phyloP scores from a whole-genome alignment of 2,113 vertebrate species.

The Seriola quinqueradiata region DNA sequence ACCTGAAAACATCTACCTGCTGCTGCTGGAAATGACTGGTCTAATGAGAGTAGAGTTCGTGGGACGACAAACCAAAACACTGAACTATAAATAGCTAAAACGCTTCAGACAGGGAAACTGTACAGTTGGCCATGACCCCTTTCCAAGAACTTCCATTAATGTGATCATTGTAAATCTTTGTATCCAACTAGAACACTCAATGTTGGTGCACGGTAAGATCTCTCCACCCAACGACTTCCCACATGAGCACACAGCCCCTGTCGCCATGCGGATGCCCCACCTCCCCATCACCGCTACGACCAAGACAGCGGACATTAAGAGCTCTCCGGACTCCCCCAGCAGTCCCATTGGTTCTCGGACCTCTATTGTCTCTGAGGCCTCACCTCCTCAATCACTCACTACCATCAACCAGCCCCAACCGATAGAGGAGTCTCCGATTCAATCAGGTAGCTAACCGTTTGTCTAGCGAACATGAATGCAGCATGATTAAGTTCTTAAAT shows the following conservation, averaged over 20 bases:
- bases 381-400: slow-evolving; percentile 63
- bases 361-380: slow-evolving; percentile 59
- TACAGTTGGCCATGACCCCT: too few species aligned
- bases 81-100: background rate
- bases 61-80: background rate
- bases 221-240: slow-evolving; percentile 65
- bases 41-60: background rate
- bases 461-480: background rate
- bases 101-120: too few species aligned
- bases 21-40: too few species aligned
- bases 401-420: slow-evolving; percentile 70
- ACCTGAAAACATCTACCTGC: background rate
- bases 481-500: background rate
- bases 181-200: slow-evolving; percentile 70
- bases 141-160: background rate
- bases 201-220: slow-evolving; percentile 70
- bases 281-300: slow-evolving; percentile 93
- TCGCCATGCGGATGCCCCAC: slow-evolving; percentile 89
- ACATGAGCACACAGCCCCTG: slow-evolving; percentile 85
- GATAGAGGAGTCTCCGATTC: slow-evolving; percentile 77
- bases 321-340: slow-evolving; percentile 69
- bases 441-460: slow-evolving; percentile 77
- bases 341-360: slow-evolving; percentile 69
- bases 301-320: slow-evolving; percentile 82
- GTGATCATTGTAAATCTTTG: background rate